phyloP scores from a whole-genome alignment of 1,140 invertebrate species.

The Trachymyrmex septentrionalis region DNA sequence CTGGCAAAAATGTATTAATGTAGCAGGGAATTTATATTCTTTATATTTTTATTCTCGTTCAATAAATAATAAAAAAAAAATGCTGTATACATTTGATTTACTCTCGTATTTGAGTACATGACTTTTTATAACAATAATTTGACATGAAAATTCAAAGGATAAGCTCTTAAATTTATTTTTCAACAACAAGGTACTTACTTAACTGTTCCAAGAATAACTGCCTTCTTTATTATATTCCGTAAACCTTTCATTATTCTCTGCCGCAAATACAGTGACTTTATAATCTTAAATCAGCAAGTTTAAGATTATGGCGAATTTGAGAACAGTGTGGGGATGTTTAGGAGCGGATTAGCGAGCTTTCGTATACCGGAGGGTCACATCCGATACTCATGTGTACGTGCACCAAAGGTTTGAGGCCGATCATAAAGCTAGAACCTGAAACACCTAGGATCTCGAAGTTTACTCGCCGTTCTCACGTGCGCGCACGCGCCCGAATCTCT shows the following conservation, averaged over 20 bases:
- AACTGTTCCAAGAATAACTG: neutral
- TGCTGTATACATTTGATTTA: too few species aligned
- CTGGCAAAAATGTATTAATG: too few species aligned
- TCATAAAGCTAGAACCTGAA: conserved; percentile 63
- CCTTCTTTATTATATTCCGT: neutral
- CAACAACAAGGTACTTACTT: neutral
- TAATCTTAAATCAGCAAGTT: conserved; percentile 17
- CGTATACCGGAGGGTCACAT: neutral
- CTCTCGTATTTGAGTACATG: neutral
- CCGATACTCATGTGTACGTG: conserved; percentile 26
- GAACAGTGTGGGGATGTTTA: conserved; percentile 59
- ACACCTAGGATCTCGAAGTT: conserved; percentile 71
- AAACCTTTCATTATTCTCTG: conserved; percentile 9
- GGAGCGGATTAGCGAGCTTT: conserved; percentile 42
- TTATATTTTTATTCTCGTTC: too few species aligned
- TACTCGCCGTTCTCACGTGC: conserved; percentile 56
- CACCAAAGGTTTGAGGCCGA: conserved; percentile 52
- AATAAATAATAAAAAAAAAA: too few species aligned
- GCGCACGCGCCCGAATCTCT: conserved; percentile 44
- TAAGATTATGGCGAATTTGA: conserved; percentile 17
- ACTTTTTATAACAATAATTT: neutral
- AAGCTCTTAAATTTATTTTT: neutral
- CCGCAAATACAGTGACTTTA: neutral
- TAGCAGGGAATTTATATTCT: too few species aligned
- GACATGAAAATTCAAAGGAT: neutral